Conservation (phyloP, 2,113 vertebrate genomes). For the Chionodraco myersi region DNA sequence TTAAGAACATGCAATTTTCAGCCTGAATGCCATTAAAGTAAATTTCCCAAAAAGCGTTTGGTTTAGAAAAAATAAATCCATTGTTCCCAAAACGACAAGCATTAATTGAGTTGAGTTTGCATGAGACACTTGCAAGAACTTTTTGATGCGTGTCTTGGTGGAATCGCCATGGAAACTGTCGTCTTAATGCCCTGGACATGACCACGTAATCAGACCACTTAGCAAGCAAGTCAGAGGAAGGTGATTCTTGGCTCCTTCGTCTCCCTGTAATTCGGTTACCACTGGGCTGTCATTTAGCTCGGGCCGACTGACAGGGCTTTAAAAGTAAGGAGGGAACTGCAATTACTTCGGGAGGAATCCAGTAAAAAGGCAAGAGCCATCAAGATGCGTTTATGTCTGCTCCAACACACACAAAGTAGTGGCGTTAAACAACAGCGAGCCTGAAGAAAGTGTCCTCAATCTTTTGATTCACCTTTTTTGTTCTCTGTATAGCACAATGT, state of each 20-base stretch:
- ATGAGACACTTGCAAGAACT: constrained; percentile 28
- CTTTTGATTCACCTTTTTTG: constrained; percentile 22
- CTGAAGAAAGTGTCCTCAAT: constrained; percentile 40
- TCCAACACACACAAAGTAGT: constrained; percentile 31
- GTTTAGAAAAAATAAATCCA: neutral
- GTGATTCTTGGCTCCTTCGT: constrained; percentile 65
- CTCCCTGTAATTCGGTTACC: constrained; percentile 71
- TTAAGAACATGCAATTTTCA: constrained; percentile 1
- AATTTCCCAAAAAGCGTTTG: neutral
- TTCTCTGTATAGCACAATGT: constrained; percentile 13
- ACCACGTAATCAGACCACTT: constrained; percentile 71
- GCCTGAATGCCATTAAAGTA: constrained; percentile 1
- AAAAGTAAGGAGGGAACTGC: constrained; percentile 66
- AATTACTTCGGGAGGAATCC: constrained; percentile 59
- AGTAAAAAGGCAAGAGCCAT: constrained; percentile 55
- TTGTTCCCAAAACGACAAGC: neutral
- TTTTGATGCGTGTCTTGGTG: constrained; percentile 26
- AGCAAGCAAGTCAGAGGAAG: constrained; percentile 58
- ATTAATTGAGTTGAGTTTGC: constrained; percentile 35
- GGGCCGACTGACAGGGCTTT: constrained; percentile 61
- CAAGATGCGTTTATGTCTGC: constrained; percentile 56
- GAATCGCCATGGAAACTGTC: constrained; percentile 45
- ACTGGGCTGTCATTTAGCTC: constrained; percentile 66
- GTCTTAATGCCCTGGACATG: constrained; percentile 57
- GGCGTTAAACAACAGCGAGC: constrained; percentile 22